Evolutionary conservation across 2,113 vertebrate species (phyloP).

Genomic region (Sebastes fasciatus): DNA sequence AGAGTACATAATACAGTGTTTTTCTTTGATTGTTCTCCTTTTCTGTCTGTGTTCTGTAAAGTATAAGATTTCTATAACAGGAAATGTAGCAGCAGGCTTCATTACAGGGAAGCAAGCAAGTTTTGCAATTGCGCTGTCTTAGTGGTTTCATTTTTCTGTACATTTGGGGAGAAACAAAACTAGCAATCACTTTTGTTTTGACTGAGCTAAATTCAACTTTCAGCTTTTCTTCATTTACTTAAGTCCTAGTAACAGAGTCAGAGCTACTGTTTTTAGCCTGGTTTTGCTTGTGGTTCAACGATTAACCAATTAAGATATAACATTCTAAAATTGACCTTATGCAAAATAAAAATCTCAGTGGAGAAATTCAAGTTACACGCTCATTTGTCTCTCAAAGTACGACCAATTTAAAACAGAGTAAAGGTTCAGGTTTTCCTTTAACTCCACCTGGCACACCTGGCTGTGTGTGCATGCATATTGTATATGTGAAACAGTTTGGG

Average conservation of each 20-base stretch:
- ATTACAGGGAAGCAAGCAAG: background rate
- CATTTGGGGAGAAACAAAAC: background rate
- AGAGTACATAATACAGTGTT: background rate
- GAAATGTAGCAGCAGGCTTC: conserved; percentile 1
- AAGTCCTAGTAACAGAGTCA: background rate
- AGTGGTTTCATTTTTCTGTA: background rate
- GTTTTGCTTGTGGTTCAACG: background rate
- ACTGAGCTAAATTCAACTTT: background rate
- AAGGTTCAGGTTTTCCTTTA: too few relatives aligned
- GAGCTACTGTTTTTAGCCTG: background rate
- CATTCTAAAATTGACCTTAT: background rate
- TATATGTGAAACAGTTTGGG: too few relatives aligned
- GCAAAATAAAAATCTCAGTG: background rate
- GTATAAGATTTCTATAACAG: conserved; percentile 12
- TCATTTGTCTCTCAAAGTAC: too few relatives aligned
- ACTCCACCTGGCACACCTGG: too few relatives aligned
- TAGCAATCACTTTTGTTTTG: background rate
- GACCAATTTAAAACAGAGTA: too few relatives aligned
- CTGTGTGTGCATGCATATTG: too few relatives aligned
- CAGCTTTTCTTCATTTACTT: background rate
- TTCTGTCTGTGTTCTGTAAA: background rate
- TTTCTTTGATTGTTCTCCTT: background rate
- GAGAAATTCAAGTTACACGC: too few relatives aligned
- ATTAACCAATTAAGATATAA: background rate
- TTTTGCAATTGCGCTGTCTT: background rate